phyloP scores from a whole-genome alignment of 2,797 vertebrate species.

The Acrocephalus scirpaceus region DNA sequence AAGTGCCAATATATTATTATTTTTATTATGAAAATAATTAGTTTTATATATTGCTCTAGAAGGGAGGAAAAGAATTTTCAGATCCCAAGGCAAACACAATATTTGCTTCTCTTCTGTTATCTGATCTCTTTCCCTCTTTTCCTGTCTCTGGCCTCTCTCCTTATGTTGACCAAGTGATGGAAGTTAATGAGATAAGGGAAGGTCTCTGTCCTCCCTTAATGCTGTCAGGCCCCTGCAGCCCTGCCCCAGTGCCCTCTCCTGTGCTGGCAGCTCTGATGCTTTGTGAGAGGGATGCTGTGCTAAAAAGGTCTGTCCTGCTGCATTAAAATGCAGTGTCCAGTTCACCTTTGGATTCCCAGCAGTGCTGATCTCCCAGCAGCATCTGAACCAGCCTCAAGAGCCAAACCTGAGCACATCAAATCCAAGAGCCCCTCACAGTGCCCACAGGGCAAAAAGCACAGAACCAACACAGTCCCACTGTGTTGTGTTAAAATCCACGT shows the following conservation, averaged over 20 bases:
- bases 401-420: not conserved
- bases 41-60: not conserved
- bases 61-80: not conserved
- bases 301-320: not conserved
- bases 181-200: not conserved
- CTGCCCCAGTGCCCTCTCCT: not conserved
- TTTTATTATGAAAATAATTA: not conserved
- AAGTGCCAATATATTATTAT: not conserved
- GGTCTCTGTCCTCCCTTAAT: not conserved
- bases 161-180: not conserved
- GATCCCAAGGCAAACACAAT: not conserved
- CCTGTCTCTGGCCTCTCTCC: not conserved
- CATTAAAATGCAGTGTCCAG: not conserved
- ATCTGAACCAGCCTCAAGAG: not conserved
- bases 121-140: not conserved
- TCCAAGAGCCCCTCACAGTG: not conserved
- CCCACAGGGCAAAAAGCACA: not conserved
- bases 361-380: not conserved
- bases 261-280: not conserved
- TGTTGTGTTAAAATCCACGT: not conserved
- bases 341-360: not conserved
- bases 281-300: rapidly evolving
- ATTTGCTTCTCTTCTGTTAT: not conserved
- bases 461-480: not conserved
- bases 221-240: not conserved